Conservation (phyloP, 2,888 invertebrate species). For the Drosophila eohydei region DNA sequence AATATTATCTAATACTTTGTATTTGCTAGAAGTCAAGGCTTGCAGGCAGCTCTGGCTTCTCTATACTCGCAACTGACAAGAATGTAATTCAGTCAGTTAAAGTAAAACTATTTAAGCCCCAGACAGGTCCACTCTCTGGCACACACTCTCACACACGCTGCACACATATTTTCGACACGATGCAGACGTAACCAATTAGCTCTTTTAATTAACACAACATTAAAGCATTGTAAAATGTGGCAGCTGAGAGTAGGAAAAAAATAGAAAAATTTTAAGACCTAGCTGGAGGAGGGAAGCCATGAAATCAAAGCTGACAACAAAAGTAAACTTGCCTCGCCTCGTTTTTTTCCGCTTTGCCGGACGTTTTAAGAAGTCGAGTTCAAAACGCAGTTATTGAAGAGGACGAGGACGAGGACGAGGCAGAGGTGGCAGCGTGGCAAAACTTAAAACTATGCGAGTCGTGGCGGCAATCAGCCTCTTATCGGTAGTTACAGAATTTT, state of each 20-base stretch:
- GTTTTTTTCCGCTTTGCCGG: background rate
- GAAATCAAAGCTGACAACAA: constrained; percentile 73
- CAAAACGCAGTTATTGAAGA: background rate
- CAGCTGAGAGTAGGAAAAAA: constrained; percentile 16
- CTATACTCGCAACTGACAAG: background rate
- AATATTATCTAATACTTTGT: background rate
- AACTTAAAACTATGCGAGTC: constrained; percentile 35
- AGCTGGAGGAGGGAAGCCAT: constrained; percentile 27
- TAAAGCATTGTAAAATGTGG: constrained; percentile 50
- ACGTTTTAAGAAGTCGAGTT: constrained; percentile 23
- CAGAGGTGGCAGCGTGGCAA: background rate
- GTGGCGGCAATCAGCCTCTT: constrained; percentile 54
- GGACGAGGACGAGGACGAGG: background rate
- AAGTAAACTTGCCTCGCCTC: constrained; percentile 43
- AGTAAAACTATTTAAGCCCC: constrained; percentile 13
- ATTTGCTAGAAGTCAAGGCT: background rate
- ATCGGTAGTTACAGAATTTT: constrained; percentile 65
- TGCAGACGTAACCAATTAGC: constrained; percentile 56
- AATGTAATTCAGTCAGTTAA: background rate
- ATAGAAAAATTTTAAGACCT: constrained; percentile 8
- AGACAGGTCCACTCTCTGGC: background rate
- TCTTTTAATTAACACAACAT: constrained; percentile 70
- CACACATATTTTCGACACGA: background rate
- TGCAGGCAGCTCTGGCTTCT: background rate
- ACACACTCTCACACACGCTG: background rate